Percentiles rank a stretch among this genome's conserved stretches.
phyloP scores from a whole-genome alignment of 2,113 vertebrate genomes.

The Xenopus laevis region DNA sequence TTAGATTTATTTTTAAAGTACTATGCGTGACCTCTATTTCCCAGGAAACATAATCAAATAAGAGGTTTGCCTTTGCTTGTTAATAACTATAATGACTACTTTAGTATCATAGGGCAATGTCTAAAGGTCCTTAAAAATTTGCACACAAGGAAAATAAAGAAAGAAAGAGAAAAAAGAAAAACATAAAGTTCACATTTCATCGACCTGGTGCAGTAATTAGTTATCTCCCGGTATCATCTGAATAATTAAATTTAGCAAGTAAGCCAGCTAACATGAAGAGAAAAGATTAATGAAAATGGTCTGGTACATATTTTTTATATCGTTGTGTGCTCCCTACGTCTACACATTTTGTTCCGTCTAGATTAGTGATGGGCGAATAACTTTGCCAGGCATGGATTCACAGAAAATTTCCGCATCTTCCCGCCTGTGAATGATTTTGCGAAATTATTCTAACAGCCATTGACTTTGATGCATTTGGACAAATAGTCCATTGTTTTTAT shows the following conservation, averaged over 20 bases:
- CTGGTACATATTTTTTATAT: too few species aligned
- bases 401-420: too few species aligned
- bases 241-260: conserved; percentile 30
- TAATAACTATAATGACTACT: conserved; percentile 24
- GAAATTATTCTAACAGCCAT: too few species aligned
- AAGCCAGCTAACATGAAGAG: background rate
- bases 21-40: background rate
- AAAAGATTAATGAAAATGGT: too few species aligned
- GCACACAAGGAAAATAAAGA: background rate
- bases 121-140: conserved; percentile 24
- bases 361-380: too few species aligned
- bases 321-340: too few species aligned
- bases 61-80: conserved; percentile 5
- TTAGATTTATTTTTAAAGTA: background rate
- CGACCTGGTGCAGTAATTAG: conserved; percentile 22
- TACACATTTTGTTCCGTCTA: too few species aligned
- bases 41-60: conserved; percentile 1
- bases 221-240: conserved; percentile 33
- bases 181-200: background rate
- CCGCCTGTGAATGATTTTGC: too few species aligned
- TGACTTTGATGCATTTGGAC: too few species aligned
- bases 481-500: too few species aligned
- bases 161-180: too few species aligned
- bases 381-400: too few species aligned
- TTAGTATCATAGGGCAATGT: conserved; percentile 1